phyloP scores from a whole-genome alignment of 2,797 vertebrate species.

The Hydrocynus forskahlii region DNA sequence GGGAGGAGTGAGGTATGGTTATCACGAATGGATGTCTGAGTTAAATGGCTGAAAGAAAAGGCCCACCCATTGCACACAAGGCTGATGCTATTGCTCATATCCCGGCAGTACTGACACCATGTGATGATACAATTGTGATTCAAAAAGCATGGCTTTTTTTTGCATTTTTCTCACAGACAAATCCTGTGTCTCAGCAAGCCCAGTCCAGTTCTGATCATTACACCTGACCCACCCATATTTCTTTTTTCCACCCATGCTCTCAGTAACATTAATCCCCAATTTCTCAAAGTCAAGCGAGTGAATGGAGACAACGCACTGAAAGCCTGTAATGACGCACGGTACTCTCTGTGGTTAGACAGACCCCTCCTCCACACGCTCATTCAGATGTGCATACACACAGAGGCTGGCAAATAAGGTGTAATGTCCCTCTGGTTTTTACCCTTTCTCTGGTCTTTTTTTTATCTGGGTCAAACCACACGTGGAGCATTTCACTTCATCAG shows the following conservation, averaged over 20 bases:
- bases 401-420: constrained; percentile 56
- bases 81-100: constrained; percentile 71
- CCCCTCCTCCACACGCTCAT: constrained; percentile 53
- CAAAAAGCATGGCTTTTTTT: constrained; percentile 51
- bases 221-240: constrained; percentile 57
- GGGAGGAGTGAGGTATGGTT: constrained; percentile 69
- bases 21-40: constrained; percentile 65
- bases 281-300: constrained; percentile 52
- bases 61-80: constrained; percentile 66
- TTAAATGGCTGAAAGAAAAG: constrained; percentile 74
- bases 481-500: constrained; percentile 27
- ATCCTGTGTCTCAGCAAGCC: constrained; percentile 55
- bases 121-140: constrained; percentile 55
- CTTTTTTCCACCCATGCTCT: constrained; percentile 54
- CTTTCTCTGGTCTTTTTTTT: constrained; percentile 31
- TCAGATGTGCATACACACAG: constrained; percentile 57
- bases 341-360: constrained; percentile 58
- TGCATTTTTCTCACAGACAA: constrained; percentile 65
- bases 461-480: constrained; percentile 44
- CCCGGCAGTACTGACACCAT: constrained; percentile 61
- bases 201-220: constrained; percentile 44
- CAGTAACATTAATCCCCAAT: constrained; percentile 39
- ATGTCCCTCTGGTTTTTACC: constrained; percentile 58
- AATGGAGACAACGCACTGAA: constrained; percentile 50
- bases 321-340: constrained; percentile 58